Conservation (phyloP, 2,797 vertebrate species). For the Telmatherina bonti region DNA sequence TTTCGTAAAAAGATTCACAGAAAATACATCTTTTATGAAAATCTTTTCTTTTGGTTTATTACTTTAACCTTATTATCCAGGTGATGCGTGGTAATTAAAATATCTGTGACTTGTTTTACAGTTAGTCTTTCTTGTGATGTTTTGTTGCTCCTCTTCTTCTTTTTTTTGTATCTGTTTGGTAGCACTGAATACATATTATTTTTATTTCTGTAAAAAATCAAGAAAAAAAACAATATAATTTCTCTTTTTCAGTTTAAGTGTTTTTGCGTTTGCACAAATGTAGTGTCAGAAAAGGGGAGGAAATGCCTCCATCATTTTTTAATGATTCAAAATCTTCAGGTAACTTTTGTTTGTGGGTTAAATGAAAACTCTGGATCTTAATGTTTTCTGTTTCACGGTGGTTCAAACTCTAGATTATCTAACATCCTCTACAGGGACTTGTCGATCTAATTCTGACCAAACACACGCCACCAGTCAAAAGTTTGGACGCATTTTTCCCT, state of each 20-base stretch:
- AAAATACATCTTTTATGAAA: too few species aligned
- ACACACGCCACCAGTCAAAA: too few species aligned
- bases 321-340: background rate
- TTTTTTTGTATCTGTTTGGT: background rate
- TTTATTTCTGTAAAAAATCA: background rate
- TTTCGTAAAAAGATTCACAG: background rate
- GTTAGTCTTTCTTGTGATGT: background rate
- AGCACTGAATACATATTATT: background rate
- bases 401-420: background rate
- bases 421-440: background rate
- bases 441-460: too few species aligned
- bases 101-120: background rate
- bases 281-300: too few species aligned
- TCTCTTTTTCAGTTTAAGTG: background rate
- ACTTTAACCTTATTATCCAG: background rate
- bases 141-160: background rate
- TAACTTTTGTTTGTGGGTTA: background rate
- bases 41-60: background rate
- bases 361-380: background rate
- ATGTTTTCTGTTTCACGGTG: background rate
- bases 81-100: too few species aligned
- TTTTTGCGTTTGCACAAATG: background rate
- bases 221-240: background rate
- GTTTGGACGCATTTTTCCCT: too few species aligned
- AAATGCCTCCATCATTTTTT: background rate